A percentile compares a stretch with the other conserved stretches of the same genome.
These are phyloP conservation scores for Anser brachyrhynchus DNA, from an alignment of 2,113 vertebrate genomes.

Conservation along the genomic window DNA sequence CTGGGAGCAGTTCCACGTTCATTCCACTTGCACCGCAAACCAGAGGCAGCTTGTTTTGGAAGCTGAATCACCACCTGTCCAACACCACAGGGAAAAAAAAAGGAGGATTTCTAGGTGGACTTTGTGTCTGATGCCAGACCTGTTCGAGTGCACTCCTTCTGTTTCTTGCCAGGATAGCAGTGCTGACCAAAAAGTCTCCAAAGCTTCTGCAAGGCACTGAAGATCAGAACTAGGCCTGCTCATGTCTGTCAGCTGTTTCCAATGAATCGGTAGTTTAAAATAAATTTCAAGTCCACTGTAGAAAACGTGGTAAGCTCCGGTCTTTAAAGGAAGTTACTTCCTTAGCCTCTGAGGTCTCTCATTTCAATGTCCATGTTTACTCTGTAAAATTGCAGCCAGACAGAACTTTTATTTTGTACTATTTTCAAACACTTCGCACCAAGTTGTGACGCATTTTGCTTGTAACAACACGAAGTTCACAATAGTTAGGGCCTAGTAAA, in stretches of 20 bases:
- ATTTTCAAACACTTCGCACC: neutral
- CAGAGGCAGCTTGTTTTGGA: constrained; percentile 65
- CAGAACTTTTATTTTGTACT: neutral
- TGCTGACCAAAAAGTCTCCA: neutral
- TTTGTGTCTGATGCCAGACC: neutral
- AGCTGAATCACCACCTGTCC: constrained; percentile 64
- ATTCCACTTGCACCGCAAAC: constrained; percentile 37
- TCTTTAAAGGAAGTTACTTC: neutral
- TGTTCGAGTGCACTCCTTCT: neutral
- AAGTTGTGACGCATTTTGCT: constrained; percentile 1
- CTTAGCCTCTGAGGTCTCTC: rapidly evolving
- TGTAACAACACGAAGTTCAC: neutral
- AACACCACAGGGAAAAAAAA: neutral
- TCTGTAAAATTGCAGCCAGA: neutral
- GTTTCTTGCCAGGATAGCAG: neutral
- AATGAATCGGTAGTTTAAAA: constrained; percentile 10
- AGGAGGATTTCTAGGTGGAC: constrained; percentile 9
- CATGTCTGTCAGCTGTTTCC: neutral
- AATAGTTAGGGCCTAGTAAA: neutral
- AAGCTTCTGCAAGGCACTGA: neutral
- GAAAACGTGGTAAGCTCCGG: neutral
- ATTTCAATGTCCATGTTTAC: constrained; percentile 6
- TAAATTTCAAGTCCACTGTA: neutral
- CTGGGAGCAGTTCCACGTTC: constrained; percentile 52
- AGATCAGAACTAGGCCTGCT: neutral